Percentiles rank a stretch among this genome's conserved stretches.
Conservation (phyloP, 2,888 invertebrate species). For the Zaprionus lineosus region DNA sequence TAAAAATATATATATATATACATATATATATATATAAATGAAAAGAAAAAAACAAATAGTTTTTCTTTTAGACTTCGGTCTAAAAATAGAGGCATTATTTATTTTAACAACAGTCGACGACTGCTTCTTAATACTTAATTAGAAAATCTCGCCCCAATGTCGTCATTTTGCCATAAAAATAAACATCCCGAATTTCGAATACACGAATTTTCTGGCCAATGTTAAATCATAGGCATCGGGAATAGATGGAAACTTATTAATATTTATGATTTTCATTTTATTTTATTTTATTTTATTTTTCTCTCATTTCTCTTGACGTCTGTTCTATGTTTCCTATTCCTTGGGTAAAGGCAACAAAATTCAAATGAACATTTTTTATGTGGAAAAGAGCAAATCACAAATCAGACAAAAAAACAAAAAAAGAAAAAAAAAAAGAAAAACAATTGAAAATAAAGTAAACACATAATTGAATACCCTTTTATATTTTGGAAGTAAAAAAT, state of each 20-base stretch:
- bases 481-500: not conserved
- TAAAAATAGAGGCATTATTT: conserved; percentile 51
- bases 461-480: conserved; percentile 2
- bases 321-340: not conserved
- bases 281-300: conserved; percentile 32
- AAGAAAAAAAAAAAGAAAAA: not conserved
- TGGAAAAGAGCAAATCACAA: conserved; percentile 7
- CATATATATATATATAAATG: too few relatives aligned
- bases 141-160: conserved; percentile 71
- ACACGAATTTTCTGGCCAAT: conserved; percentile 38
- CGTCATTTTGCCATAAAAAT: conserved; percentile 69
- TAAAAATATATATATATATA: too few relatives aligned
- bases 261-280: too few relatives aligned
- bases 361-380: not conserved
- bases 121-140: conserved; percentile 58
- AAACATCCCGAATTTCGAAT: conserved; percentile 40
- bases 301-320: conserved; percentile 17
- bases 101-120: conserved; percentile 23
- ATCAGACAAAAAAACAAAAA: not conserved
- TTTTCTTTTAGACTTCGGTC: conserved; percentile 16
- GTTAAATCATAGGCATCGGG: conserved; percentile 19
- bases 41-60: conserved; percentile 23
- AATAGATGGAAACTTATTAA: conserved; percentile 10
- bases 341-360: conserved; percentile 29
- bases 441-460: conserved; percentile 1